phyloP scores from a whole-genome alignment of 2,113 vertebrate species.

The Chloropsis hardwickii region DNA sequence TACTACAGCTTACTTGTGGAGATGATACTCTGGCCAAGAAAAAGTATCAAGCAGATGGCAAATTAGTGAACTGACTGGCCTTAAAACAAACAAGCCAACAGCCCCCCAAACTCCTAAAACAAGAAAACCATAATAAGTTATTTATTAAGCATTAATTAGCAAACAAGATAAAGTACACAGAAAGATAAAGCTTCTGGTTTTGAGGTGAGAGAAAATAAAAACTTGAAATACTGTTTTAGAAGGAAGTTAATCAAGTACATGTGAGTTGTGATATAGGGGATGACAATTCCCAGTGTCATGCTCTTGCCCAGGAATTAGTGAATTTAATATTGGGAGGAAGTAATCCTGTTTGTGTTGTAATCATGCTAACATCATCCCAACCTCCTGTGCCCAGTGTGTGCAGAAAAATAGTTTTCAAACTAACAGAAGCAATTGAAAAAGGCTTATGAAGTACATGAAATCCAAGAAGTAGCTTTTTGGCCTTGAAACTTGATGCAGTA shows the following conservation, averaged over 20 bases:
- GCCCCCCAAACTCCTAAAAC: not conserved
- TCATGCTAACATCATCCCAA: not conserved
- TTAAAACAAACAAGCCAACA: not conserved
- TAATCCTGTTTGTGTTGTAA: not conserved
- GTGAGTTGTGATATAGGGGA: not conserved
- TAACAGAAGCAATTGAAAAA: not conserved
- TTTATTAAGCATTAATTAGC: not conserved
- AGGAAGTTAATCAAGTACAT: not conserved
- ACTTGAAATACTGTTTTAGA: not conserved
- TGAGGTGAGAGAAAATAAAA: not conserved
- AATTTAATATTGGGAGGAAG: not conserved
- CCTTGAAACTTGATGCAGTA: rapidly evolving
- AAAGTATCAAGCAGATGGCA: not conserved
- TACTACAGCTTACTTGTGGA: too few species aligned
- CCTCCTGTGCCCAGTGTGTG: not conserved
- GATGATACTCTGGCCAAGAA: not conserved
- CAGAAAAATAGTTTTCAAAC: not conserved
- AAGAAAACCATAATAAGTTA: not conserved
- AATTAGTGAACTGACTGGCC: not conserved
- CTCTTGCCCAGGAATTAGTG: not conserved
- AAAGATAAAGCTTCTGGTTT: not conserved
- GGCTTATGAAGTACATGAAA: not conserved
- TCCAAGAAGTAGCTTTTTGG: not conserved
- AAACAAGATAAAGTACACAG: not conserved
- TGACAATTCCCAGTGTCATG: not conserved